Evolutionary conservation across 2,797 vertebrate species (phyloP), one percentile per base, ranked within the genome.

Genomic region (Helicolenus hilgendorfi): DNA sequence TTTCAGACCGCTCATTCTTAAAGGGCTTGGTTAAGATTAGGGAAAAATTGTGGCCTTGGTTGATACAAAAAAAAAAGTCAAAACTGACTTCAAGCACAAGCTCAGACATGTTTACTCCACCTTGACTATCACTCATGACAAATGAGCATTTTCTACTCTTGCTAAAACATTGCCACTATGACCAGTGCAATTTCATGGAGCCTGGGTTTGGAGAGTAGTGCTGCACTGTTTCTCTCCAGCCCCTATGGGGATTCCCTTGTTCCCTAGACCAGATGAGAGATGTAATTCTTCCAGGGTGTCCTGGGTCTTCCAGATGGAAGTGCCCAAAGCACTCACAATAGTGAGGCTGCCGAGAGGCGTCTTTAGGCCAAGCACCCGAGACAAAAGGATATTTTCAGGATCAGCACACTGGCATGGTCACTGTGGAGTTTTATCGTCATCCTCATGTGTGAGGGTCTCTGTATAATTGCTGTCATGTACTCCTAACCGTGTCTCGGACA

Each of bases 401-500:
- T 75, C 59, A 62, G 35, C 13, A 72, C 73, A 64, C 7, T 7
- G 24, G 11, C 41, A 68, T n/a, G 71, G 56, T 73, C 36, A 62
- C 76, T 59, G 24, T 38, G 13, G 70, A 38, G 27, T 72, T 79
- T 64, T 64, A 72, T 74, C 56, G 14, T 13, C 8, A 35, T 72
- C 45, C 2, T 60, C 33, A 49, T 33, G 7, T 79, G 5, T 74
- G n/a, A 76, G 59, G 20, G 45, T 64, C 65, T 70, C 58, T 1
- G 14, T 62, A 81, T 84, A 63, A 87, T 73, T 80, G 77, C 24
- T 1, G 11, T 35, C 38, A 58, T 62, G 14, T 45, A 36, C 15
- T 84, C 56, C 24, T 76, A 72, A 84, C 83, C 89, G 86, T 41
- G 26, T 80, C 71, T 71, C 3, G 38, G 59, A 76, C 72, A 68